Evolutionary conservation across 1,140 invertebrate genomes (phyloP).

Genomic region (Vanessa atalanta): DNA sequence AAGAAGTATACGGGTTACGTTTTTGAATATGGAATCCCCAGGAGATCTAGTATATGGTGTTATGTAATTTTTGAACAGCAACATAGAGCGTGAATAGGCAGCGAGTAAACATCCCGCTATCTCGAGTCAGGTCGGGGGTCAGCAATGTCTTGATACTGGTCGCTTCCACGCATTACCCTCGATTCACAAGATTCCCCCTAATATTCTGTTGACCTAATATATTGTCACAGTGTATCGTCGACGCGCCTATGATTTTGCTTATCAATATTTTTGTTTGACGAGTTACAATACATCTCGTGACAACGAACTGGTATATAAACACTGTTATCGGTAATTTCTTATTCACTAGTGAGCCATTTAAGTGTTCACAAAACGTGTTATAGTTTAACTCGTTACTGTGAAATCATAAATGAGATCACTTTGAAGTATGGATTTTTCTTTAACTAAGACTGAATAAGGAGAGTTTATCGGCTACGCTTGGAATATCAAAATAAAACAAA

Average conservation of each 20-base stretch:
- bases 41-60: background rate
- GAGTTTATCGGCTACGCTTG: too few species aligned
- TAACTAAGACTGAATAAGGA: too few species aligned
- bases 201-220: slow-evolving; percentile 13
- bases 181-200: slow-evolving; percentile 10
- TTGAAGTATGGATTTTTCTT: too few species aligned
- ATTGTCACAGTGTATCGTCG: background rate
- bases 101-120: slow-evolving; percentile 19
- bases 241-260: background rate
- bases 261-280: background rate
- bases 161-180: slow-evolving; percentile 23
- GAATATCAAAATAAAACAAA: too few species aligned
- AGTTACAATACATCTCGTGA: background rate
- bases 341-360: too few species aligned
- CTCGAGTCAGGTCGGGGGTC: slow-evolving; percentile 22
- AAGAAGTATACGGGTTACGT: background rate
- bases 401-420: too few species aligned
- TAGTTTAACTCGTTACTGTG: too few species aligned
- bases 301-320: slow-evolving; percentile 5
- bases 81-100: slow-evolving; percentile 6
- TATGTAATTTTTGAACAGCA: slow-evolving; percentile 17
- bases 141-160: slow-evolving; percentile 16
- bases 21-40: background rate
- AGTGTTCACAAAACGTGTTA: too few species aligned
- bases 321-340: background rate